These are phyloP conservation scores for Battus philenor DNA, from an alignment of 1,140 invertebrate genomes.

Conservation along the genomic window DNA sequence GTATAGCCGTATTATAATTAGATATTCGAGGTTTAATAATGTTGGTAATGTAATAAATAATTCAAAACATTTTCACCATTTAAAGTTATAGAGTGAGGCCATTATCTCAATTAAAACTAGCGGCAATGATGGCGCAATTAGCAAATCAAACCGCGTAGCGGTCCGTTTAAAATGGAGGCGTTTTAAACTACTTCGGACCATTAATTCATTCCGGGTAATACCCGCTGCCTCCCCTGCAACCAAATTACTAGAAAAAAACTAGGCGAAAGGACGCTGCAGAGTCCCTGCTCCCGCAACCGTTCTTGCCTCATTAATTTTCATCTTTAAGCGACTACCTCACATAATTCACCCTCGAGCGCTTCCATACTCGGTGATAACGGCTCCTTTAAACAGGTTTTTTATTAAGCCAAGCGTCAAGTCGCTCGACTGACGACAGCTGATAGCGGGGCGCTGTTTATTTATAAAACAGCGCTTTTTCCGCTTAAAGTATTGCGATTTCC, in stretches of 20 bases:
- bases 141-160: conserved; percentile 10
- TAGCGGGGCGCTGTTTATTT: conserved; percentile 66
- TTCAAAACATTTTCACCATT: too few species aligned
- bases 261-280: conserved; percentile 29
- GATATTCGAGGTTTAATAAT: too few species aligned
- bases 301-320: conserved; percentile 74
- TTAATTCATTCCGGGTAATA: conserved; percentile 13
- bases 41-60: too few species aligned
- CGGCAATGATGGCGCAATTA: neutral
- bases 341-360: conserved; percentile 70
- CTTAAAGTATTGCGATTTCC: conserved; percentile 52
- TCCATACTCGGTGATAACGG: conserved; percentile 65
- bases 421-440: conserved; percentile 66
- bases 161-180: too few species aligned
- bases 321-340: conserved; percentile 58
- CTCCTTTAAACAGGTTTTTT: conserved; percentile 54
- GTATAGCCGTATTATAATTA: too few species aligned
- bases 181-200: conserved; percentile 11
- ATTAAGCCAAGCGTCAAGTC: conserved; percentile 62
- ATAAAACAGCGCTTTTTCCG: conserved; percentile 66
- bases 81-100: too few species aligned
- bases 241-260: conserved; percentile 1
- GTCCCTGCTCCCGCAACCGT: conserved; percentile 36
- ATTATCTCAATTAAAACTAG: too few species aligned
- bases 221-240: conserved; percentile 5